These are phyloP conservation scores for Formicarius rufipectus DNA, from an alignment of 2,113 vertebrate species.

Conservation along the genomic window DNA sequence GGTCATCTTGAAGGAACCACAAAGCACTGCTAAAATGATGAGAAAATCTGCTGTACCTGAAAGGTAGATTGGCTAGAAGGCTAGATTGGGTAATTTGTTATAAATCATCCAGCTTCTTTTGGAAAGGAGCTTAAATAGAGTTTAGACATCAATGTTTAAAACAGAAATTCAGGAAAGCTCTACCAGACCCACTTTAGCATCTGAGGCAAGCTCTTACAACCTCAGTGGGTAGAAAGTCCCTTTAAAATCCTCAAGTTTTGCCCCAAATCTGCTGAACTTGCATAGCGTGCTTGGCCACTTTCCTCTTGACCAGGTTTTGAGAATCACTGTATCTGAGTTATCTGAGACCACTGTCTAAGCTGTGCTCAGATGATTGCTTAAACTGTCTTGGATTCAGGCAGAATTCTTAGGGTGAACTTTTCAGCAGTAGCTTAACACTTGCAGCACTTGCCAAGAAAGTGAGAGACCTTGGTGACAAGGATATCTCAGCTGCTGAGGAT, in stretches of 20 bases:
- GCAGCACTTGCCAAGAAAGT: background rate
- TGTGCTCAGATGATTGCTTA: background rate
- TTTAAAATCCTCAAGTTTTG: background rate
- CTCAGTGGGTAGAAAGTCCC: background rate
- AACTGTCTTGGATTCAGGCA: background rate
- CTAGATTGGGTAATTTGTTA: background rate
- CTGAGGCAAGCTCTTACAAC: background rate
- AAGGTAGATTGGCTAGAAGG: too few species aligned
- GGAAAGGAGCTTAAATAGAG: background rate
- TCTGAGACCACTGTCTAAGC: background rate
- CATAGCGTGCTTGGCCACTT: background rate
- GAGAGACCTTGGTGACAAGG: background rate
- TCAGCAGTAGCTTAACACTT: background rate
- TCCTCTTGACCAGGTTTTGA: background rate
- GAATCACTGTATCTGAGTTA: background rate
- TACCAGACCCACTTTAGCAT: background rate
- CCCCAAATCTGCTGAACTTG: rapidly evolving
- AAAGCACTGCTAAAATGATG: background rate
- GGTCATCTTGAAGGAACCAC: background rate
- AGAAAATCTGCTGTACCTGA: background rate
- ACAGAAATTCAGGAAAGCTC: background rate
- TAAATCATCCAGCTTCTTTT: background rate
- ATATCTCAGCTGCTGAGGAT: background rate
- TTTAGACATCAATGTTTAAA: background rate
- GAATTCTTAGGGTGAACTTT: background rate